Base-by-base conservation (phyloP, 2,113 vertebrate genomes). In the Ceyx margarethae region DNA sequence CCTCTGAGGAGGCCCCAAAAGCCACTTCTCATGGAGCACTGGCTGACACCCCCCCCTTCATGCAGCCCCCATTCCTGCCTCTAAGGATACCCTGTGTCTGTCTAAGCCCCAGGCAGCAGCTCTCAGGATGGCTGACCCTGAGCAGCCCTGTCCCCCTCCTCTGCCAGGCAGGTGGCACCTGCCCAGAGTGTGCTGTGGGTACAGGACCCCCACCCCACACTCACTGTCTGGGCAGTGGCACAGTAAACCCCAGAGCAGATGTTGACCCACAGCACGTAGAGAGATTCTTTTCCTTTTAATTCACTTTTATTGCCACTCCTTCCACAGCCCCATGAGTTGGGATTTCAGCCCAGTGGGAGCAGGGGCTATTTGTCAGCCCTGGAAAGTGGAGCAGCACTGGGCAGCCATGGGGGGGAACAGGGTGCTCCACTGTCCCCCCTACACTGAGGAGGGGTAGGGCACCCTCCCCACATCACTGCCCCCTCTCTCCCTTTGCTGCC, bases 211-310 rank as follows among this genome's bases (percentile, higher is more conserved):
- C 15, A 33, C 61, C 43, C 56, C 23, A 8, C 1, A 3, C 25
- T 60, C 4, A 0, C 3, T 3, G 2, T 19, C 31, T 11, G 1
- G 61, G 48, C 51, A 31, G 43, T 10, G 1, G 6, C 66, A 35
- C 58, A 37, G 31, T 15, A 2, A 56, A 10, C 5, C 16, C 53
- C 40, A 1, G 19, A 76, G 67, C 64, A 58, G 23, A 19, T 17
- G 3, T 16, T 31, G 35, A 45, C 23, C 50, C 48, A 25, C 53
- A 73, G 58, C 14, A 67, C 4, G 8, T 1, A 4, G 0, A 13
- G 12, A 2, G 56, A 5, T 11, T 48, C 53, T 45, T 51, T 67
- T n/a, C n/a, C 29, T 75, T 74, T 84, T 22, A 25, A 65, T 65
- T 75, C 22, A 4, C 20, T 90, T 69, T 42, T 28, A 54, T 75